Conservation (phyloP, 2,113 vertebrate species). For the Petromus typicus region DNA sequence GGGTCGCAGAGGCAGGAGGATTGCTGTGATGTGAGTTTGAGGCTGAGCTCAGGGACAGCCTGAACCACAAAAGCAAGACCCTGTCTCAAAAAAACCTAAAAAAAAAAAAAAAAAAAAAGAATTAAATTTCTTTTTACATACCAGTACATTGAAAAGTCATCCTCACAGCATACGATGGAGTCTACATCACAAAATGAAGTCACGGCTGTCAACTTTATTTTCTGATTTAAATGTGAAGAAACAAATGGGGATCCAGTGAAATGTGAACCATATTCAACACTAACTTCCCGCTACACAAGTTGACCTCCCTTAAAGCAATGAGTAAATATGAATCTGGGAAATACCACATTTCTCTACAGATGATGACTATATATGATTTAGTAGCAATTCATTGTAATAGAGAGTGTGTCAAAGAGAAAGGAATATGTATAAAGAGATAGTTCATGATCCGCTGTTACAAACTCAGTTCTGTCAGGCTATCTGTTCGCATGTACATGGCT, state of each 20-base stretch:
- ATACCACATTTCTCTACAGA: not conserved
- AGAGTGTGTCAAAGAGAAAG: not conserved
- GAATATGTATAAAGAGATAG: not conserved
- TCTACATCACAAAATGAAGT: not conserved
- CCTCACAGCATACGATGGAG: not conserved
- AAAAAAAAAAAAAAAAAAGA: too few species aligned
- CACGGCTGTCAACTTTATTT: not conserved
- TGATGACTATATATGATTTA: not conserved
- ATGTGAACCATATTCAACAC: not conserved
- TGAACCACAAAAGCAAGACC: too few species aligned
- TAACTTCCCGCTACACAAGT: not conserved
- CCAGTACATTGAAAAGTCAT: not conserved
- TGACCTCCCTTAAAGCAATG: not conserved
- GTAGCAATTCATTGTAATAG: not conserved
- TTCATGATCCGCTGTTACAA: not conserved
- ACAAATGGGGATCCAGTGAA: not conserved
- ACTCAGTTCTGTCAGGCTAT: not conserved
- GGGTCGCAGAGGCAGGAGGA: too few species aligned
- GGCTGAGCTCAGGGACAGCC: too few species aligned
- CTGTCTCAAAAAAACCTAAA: too few species aligned
- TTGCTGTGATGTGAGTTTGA: too few species aligned
- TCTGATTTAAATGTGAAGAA: not conserved
- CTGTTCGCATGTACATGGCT: not conserved
- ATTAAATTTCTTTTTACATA: not conserved
- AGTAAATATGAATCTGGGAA: not conserved